Conservation (phyloP, 2,113 vertebrate genomes). For the Silurus meridionalis region DNA sequence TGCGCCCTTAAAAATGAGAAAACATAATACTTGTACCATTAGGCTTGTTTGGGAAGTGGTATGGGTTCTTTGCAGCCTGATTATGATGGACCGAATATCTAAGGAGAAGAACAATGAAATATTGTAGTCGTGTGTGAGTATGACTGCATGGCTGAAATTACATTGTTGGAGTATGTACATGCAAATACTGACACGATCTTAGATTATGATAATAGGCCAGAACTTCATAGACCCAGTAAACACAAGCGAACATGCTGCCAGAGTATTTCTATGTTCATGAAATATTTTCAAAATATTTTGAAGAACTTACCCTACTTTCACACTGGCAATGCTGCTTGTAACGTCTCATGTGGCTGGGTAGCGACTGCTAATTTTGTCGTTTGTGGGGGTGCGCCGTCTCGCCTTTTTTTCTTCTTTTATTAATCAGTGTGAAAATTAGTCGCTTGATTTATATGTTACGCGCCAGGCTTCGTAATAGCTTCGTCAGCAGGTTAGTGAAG, state of each 20-base stretch:
- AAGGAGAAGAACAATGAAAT: conserved; percentile 1
- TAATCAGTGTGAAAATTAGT: neutral
- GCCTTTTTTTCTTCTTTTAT: neutral
- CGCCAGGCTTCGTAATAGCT: neutral
- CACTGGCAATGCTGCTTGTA: neutral
- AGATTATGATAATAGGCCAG: neutral
- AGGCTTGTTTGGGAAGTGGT: neutral
- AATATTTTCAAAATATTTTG: neutral
- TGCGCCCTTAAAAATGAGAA: conserved; percentile 18
- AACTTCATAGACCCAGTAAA: neutral
- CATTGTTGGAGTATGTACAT: neutral
- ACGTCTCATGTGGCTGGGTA: neutral
- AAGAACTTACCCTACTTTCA: neutral
- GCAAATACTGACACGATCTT: neutral
- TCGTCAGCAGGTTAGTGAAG: neutral
- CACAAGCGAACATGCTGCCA: neutral
- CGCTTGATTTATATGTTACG: neutral
- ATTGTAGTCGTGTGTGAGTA: neutral
- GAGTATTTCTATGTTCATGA: neutral
- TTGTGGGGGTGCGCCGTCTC: neutral
- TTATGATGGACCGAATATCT: conserved; percentile 9
- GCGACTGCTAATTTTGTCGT: neutral
- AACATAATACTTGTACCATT: conserved; percentile 3
- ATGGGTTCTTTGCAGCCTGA: neutral
- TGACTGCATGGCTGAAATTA: neutral